Percentiles rank a stretch among this genome's conserved stretches.
phyloP scores from a whole-genome alignment of 2,888 invertebrate genomes.

The Dryobota labecula region DNA sequence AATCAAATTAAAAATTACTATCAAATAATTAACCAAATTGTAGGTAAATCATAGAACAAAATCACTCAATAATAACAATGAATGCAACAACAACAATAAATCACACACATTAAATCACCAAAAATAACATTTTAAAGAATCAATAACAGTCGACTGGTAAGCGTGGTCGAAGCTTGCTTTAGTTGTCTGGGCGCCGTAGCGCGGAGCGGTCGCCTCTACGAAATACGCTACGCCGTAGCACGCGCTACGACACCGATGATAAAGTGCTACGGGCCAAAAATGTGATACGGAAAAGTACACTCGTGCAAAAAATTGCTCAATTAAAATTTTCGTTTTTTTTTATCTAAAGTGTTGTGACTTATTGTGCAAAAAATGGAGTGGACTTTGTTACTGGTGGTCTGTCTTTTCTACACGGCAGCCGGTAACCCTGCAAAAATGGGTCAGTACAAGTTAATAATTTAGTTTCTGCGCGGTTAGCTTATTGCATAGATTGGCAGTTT shows the following conservation, averaged over 20 bases:
- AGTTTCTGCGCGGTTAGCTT: conserved; percentile 75
- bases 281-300: conserved; percentile 73
- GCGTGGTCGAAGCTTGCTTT: conserved; percentile 78
- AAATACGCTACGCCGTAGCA: conserved; percentile 68
- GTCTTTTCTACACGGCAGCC: conserved; percentile 73
- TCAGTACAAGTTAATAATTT: conserved; percentile 84
- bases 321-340: conserved; percentile 66
- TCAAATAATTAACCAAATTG: not conserved
- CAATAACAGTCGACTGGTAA: conserved; percentile 83
- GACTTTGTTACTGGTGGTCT: conserved; percentile 73
- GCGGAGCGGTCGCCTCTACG: conserved; percentile 78
- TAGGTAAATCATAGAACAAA: not conserved
- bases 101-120: conserved; percentile 83
- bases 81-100: conserved; percentile 38
- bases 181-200: conserved; percentile 85
- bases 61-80: not conserved
- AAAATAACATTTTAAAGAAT: conserved; percentile 90
- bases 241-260: conserved; percentile 71
- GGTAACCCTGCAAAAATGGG: conserved; percentile 89
- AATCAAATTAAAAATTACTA: not conserved
- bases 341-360: conserved; percentile 67
- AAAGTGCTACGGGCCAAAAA: conserved; percentile 74
- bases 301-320: conserved; percentile 70
- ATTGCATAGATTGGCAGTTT: conserved; percentile 78
- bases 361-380: conserved; percentile 81